phyloP scores from a whole-genome alignment of 2,888 invertebrate genomes.

The Drosophila crucigera region DNA sequence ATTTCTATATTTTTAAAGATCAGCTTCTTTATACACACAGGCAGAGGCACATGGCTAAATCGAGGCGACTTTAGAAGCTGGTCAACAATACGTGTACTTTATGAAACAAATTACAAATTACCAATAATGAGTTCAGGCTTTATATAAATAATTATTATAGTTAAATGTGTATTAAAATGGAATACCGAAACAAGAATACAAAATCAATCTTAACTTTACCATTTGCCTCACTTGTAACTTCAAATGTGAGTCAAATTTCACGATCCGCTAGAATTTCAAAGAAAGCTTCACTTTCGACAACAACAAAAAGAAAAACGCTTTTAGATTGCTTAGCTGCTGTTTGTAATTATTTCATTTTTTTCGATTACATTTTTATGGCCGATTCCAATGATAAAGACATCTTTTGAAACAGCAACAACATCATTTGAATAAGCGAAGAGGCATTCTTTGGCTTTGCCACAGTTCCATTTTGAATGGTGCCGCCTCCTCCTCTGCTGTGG shows the following conservation, averaged over 20 bases:
- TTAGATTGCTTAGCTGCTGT: neutral
- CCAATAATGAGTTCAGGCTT: neutral
- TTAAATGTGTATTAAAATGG: neutral
- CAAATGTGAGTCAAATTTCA: neutral
- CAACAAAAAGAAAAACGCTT: conserved; percentile 11
- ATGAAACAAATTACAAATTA: neutral
- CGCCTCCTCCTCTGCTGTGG: conserved; percentile 20
- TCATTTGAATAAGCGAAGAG: conserved; percentile 33
- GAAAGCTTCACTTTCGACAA: conserved; percentile 3
- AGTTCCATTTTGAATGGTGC: conserved; percentile 25
- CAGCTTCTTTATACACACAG: too few species aligned
- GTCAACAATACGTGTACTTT: neutral
- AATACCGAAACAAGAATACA: neutral
- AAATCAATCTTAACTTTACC: neutral
- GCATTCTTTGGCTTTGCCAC: conserved; percentile 22
- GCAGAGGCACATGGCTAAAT: too few species aligned
- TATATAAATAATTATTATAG: too few species aligned
- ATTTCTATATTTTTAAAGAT: neutral
- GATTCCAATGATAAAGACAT: conserved; percentile 30
- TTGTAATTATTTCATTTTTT: conserved; percentile 11
- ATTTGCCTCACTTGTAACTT: neutral
- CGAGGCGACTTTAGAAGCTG: neutral
- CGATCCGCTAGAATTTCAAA: neutral
- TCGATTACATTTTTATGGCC: conserved; percentile 24
- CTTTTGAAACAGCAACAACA: conserved; percentile 7